phyloP scores from a whole-genome alignment of 2,888 invertebrate species.

The Xylota sylvarum region DNA sequence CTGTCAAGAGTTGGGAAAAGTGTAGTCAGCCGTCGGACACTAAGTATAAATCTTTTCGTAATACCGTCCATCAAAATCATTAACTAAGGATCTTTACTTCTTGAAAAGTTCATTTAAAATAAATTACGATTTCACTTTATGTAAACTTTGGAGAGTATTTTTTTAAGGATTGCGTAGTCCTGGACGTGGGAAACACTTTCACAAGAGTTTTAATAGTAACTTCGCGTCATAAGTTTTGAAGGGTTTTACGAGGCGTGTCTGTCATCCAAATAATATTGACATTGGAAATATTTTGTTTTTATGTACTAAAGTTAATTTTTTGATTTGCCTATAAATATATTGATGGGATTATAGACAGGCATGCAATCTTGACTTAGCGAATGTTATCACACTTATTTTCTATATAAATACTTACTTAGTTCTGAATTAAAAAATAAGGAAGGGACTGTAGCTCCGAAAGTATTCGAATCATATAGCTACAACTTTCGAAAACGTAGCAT shows the following conservation, averaged over 20 bases:
- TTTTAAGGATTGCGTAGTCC: background rate
- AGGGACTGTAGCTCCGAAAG: too few species aligned
- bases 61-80: background rate
- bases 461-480: too few species aligned
- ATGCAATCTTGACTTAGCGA: too few species aligned
- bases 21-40: slow-evolving; percentile 18
- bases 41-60: background rate
- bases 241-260: background rate
- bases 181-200: background rate
- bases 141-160: background rate
- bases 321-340: too few species aligned
- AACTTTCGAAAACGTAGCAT: too few species aligned
- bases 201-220: background rate
- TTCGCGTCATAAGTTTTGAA: background rate
- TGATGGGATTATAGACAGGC: too few species aligned
- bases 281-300: too few species aligned
- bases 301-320: too few species aligned
- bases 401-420: too few species aligned
- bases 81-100: slow-evolving; percentile 5
- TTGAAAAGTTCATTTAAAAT: slow-evolving; percentile 7
- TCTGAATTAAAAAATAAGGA: too few species aligned
- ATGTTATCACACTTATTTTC: too few species aligned
- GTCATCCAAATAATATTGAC: background rate
- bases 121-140: background rate
- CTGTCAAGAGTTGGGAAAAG: slow-evolving; percentile 14